Evolutionary conservation across 2,113 vertebrate species (phyloP).

Genomic region (Empidonax alnorum): DNA sequence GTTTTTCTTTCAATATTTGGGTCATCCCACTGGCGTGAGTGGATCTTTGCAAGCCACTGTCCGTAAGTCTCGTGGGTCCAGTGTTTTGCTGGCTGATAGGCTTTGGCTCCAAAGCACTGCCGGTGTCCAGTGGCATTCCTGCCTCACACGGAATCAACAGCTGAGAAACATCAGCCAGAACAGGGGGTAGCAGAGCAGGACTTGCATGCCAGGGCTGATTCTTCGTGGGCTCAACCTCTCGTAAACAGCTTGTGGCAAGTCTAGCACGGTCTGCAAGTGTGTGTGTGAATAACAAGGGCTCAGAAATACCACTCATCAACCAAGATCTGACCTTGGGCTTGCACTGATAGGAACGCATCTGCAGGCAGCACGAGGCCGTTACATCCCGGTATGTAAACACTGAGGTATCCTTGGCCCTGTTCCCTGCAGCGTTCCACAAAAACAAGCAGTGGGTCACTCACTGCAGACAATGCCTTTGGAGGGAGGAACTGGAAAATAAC

Average conservation of each 20-base stretch:
- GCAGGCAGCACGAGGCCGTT: neutral
- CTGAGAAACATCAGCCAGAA: neutral
- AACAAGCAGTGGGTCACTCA: conserved; percentile 53
- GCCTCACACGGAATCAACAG: neutral
- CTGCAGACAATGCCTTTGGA: conserved; percentile 41
- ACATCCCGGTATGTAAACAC: neutral
- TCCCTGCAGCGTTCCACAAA: conserved; percentile 24
- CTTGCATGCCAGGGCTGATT: neutral
- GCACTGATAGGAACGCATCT: neutral
- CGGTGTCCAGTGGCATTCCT: neutral
- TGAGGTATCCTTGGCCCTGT: neutral
- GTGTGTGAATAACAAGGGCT: neutral
- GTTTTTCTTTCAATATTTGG: neutral
- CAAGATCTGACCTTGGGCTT: neutral
- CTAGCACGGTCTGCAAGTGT: neutral
- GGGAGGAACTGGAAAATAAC: conserved; percentile 4
- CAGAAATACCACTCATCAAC: neutral
- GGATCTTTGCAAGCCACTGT: neutral
- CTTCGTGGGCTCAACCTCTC: neutral
- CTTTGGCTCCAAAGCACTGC: neutral
- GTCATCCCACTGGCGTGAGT: neutral
- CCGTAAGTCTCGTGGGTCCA: fast-evolving
- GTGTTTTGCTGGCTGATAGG: neutral
- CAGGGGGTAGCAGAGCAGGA: neutral
- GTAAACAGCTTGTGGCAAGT: neutral